Evolutionary conservation across 2,113 vertebrate genomes (phyloP).

Genomic region (Numenius arquata): DNA sequence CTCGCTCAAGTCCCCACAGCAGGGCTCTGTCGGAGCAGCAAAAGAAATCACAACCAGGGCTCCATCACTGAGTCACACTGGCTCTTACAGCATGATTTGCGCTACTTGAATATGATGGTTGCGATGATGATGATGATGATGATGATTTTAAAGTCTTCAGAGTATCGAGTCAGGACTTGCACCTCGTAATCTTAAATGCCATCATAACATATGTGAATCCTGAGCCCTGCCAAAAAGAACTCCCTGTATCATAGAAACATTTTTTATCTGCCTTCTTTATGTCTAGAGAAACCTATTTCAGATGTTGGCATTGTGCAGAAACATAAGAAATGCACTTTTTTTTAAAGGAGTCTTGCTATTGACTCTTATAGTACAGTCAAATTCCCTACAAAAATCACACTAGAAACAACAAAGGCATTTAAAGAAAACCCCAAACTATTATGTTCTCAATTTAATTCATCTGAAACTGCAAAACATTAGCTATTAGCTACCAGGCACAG

Average conservation of each 20-base stretch:
- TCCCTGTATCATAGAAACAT: background rate
- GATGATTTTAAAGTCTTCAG: background rate
- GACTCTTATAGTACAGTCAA: background rate
- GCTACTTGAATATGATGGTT: slow-evolving; percentile 7
- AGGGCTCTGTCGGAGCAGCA: background rate
- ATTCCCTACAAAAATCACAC: background rate
- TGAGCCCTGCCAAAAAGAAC: background rate
- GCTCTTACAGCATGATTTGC: background rate
- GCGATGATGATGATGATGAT: background rate
- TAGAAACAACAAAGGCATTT: background rate
- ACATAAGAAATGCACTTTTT: background rate
- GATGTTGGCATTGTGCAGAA: background rate
- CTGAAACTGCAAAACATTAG: background rate
- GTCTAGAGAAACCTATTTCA: background rate
- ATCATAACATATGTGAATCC: background rate
- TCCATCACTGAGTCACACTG: background rate
- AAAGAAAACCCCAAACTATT: background rate
- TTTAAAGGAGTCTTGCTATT: background rate
- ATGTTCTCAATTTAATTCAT: background rate
- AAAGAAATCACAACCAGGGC: slow-evolving; percentile 3
- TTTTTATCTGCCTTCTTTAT: background rate
- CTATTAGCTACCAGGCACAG: background rate
- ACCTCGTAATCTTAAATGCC: background rate
- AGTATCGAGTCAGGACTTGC: background rate
- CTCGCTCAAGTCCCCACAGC: background rate